These are phyloP conservation scores for Rhinophrynus dorsalis DNA, from an alignment of 2,797 vertebrate genomes.

Conservation along the genomic window DNA sequence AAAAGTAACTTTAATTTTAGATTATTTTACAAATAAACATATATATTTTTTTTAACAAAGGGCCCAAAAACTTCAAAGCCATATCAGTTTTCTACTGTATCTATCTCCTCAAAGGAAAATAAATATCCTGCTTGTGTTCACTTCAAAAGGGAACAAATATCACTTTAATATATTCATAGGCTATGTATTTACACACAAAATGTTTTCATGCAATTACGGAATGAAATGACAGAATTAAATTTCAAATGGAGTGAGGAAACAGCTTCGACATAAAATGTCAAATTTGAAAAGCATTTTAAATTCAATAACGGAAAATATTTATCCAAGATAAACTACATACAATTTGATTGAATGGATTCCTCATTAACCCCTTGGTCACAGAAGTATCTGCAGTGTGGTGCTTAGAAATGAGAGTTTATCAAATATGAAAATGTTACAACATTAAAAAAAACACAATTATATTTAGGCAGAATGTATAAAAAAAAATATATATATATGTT, in stretches of 20 bases:
- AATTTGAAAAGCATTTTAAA: not conserved
- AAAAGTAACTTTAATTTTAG: too few relatives aligned
- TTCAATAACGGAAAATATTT: not conserved
- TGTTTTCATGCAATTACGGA: not conserved
- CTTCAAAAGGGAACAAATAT: not conserved
- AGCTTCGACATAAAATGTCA: not conserved
- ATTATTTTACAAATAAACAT: too few relatives aligned
- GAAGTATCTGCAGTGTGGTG: not conserved
- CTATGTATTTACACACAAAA: not conserved
- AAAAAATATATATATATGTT: too few relatives aligned
- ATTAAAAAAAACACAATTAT: conserved; percentile 6
- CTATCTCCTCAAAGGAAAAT: too few relatives aligned
- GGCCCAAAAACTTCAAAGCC: not conserved
- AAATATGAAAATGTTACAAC: not conserved
- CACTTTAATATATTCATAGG: not conserved
- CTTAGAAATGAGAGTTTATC: not conserved
- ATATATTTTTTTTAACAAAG: not conserved
- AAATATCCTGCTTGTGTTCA: not conserved
- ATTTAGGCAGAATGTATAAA: not conserved
- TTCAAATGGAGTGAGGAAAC: not conserved
- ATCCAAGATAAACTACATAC: not conserved
- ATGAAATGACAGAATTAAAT: not conserved
- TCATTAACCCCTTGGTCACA: not conserved
- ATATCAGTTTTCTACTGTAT: not conserved
- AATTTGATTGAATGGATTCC: not conserved